Base-by-base conservation (phyloP, 2,797 vertebrate genomes). In the Sandelia bainsii region DNA sequence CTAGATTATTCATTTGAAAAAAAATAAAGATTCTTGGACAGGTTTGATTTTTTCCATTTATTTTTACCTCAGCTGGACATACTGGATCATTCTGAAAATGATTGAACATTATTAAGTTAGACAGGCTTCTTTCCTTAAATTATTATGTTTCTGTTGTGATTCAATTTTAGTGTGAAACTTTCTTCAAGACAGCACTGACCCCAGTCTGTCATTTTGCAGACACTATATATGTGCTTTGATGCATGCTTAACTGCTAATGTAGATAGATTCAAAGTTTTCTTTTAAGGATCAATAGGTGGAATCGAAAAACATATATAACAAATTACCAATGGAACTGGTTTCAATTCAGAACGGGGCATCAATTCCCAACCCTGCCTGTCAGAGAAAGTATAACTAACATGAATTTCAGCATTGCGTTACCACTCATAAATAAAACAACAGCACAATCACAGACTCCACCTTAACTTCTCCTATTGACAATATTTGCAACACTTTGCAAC, bases 341-440 rank as follows among this genome's bases (percentile, higher is more conserved):
- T 14, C 37, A 25, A 11, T 42, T 70, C 60, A 75, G 23, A 54
- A 34, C 11, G 10, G 46, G 27, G n/a, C 65, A 39, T 81, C 71
- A 20, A 83, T 60, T 61, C 17, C 44, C 27, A 25, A 62, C 60
- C 29, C 45, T 25, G 53, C 56, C 67, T 63, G 73, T 62, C 72
- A 68, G 60, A 76, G 9, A 25, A 62, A 52, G 23, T 19, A 59
- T 76, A 77, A 77, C 76, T 71, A 62, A 37, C 53, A 66, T 74
- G 83, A 75, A 74, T 69, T 76, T 46, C 70, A 39, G 73, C 67
- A 80, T 58, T 16, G 77, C 62, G 79, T 87, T 85, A 86, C 87
- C 83, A 68, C 84, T 86, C 72, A 85, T 90, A 71, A 84, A 91
- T 90, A 88, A 88, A 88, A 88, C 87, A 88, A 49, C 52, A 67